Evolutionary conservation across 2,113 vertebrate genomes (phyloP).

Genomic region (Rhodinocichla rosea): DNA sequence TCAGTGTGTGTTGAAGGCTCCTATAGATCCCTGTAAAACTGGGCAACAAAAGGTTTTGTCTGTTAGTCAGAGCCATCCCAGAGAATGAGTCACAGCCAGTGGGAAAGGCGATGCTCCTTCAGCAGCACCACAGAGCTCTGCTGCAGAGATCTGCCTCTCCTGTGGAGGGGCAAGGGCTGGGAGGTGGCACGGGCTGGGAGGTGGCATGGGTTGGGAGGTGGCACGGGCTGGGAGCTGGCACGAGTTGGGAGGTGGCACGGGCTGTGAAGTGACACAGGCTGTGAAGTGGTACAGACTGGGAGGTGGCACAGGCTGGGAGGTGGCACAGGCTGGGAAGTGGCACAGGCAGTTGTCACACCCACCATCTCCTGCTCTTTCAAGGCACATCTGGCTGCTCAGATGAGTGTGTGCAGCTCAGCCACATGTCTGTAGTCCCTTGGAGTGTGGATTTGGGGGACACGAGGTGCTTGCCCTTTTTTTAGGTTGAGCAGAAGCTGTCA

Average conservation of each 20-base stretch:
- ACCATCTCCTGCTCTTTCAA: background rate
- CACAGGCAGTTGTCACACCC: background rate
- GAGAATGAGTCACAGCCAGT: background rate
- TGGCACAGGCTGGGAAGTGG: background rate
- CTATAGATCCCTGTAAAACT: background rate
- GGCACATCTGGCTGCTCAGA: background rate
- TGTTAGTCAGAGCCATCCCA: background rate
- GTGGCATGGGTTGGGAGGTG: background rate
- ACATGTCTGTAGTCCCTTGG: accelerated
- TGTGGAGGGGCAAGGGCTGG: background rate
- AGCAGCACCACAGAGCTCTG: background rate
- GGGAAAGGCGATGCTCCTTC: background rate
- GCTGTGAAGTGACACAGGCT: background rate
- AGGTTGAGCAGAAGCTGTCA: background rate
- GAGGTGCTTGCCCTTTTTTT: background rate
- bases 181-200: too few species aligned
- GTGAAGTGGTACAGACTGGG: background rate
- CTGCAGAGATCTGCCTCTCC: background rate
- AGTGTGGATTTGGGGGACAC: background rate
- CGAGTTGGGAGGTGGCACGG: accelerated
- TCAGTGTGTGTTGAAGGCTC: background rate
- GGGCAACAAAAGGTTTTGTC: background rate
- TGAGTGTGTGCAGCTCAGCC: background rate
- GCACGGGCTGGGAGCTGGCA: background rate
- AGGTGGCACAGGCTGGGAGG: background rate